Percentiles rank a stretch among this genome's conserved stretches.
Conservation (phyloP, 2,797 vertebrate genomes). For the Dicrostonyx torquatus region DNA sequence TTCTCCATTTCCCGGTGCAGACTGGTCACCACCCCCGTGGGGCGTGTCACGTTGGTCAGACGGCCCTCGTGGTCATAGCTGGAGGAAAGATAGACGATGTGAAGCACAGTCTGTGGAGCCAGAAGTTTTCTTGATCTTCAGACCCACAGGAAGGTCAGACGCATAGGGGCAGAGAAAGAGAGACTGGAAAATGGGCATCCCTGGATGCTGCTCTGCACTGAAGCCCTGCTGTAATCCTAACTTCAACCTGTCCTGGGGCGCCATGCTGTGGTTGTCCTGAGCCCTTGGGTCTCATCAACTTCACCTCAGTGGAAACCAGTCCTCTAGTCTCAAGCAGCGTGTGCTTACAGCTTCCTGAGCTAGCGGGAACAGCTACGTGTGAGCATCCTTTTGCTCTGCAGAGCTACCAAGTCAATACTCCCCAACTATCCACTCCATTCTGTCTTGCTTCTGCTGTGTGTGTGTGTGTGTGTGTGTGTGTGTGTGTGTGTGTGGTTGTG, state of each 20-base stretch:
- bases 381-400: not conserved
- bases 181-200: not conserved
- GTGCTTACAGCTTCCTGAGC: not conserved
- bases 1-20: slow-evolving; percentile 98
- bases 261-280: not conserved
- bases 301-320: not conserved
- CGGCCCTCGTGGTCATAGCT: slow-evolving; percentile 99
- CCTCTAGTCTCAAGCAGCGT: too few relatives aligned
- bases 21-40: slow-evolving; percentile 98
- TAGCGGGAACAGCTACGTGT: not conserved
- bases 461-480: not conserved
- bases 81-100: slow-evolving; percentile 77
- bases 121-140: not conserved
- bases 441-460: not conserved
- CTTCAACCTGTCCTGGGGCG: not conserved
- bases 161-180: not conserved
- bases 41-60: slow-evolving; percentile 98
- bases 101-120: not conserved
- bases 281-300: accelerated
- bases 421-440: not conserved
- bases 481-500: too few relatives aligned
- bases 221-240: not conserved
- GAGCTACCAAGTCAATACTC: slow-evolving; percentile 7
- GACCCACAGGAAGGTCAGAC: not conserved
- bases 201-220: accelerated